phyloP scores from a whole-genome alignment of 2,113 vertebrate genomes.

The Sigmodon hispidus region DNA sequence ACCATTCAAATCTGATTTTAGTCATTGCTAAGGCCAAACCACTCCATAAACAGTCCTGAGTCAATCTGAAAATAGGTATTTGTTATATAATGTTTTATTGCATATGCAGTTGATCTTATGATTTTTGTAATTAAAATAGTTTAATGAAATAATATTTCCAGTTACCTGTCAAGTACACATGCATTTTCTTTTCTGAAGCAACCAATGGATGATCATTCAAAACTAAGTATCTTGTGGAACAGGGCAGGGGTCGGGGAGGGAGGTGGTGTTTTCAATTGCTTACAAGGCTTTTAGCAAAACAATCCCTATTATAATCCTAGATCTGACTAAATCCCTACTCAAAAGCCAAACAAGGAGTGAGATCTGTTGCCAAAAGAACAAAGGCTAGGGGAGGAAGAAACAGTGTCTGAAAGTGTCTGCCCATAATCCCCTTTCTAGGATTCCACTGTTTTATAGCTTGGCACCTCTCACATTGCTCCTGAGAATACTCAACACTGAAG shows the following conservation, averaged over 20 bases:
- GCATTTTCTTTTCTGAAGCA: constrained; percentile 50
- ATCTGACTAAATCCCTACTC: constrained; percentile 41
- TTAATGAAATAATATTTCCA: constrained; percentile 74
- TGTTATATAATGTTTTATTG: constrained; percentile 81
- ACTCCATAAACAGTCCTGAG: constrained; percentile 75
- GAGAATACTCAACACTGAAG: constrained; percentile 11
- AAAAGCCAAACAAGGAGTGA: not conserved
- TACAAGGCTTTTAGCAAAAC: constrained; percentile 51
- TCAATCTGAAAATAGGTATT: constrained; percentile 78
- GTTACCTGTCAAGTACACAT: constrained; percentile 50
- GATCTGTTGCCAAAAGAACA: not conserved
- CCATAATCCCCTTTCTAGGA: not conserved
- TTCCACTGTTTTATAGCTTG: not conserved
- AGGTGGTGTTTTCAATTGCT: constrained; percentile 22
- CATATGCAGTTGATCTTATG: constrained; percentile 75
- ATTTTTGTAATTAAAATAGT: constrained; percentile 84
- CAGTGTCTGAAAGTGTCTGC: not conserved
- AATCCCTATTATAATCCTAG: not conserved
- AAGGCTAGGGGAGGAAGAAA: not conserved
- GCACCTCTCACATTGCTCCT: not conserved
- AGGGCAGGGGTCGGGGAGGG: not conserved
- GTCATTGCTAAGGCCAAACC: constrained; percentile 77
- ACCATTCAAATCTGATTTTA: constrained; percentile 76
- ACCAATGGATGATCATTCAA: constrained; percentile 17
- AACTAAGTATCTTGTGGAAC: constrained; percentile 23